Evolutionary conservation across 2,888 invertebrate species (phyloP).

Genomic region (Dastarcus helophoroides): DNA sequence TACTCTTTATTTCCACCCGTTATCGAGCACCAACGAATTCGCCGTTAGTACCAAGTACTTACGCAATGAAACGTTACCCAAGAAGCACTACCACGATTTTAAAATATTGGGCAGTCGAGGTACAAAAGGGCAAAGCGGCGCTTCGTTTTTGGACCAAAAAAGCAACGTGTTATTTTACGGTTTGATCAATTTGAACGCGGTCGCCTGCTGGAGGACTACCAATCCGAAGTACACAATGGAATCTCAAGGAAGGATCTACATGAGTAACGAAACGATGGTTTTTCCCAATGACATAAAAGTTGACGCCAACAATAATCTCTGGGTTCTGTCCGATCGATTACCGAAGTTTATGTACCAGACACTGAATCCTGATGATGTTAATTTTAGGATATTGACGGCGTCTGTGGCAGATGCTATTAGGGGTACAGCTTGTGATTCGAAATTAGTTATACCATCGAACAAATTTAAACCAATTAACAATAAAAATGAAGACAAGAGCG

Average conservation of each 20-base stretch:
- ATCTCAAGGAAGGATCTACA: conserved; percentile 60
- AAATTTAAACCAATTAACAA: conserved; percentile 12
- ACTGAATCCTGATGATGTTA: conserved; percentile 50
- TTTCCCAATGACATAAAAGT: conserved; percentile 72
- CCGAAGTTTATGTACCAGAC: conserved; percentile 59
- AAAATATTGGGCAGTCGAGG: conserved; percentile 58
- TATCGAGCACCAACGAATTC: conserved; percentile 67
- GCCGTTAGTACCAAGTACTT: conserved; percentile 58
- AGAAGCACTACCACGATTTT: conserved; percentile 51
- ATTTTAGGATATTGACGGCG: conserved; percentile 60
- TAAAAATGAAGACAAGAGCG: background rate
- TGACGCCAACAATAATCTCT: conserved; percentile 55
- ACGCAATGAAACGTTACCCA: conserved; percentile 41
- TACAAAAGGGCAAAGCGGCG: conserved; percentile 60
- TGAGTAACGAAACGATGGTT: conserved; percentile 59
- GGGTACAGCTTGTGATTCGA: conserved; percentile 59
- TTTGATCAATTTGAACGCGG: conserved; percentile 60
- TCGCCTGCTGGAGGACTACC: conserved; percentile 67
- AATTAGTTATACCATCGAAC: conserved; percentile 26
- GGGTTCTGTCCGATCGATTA: conserved; percentile 63
- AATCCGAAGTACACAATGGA: conserved; percentile 54
- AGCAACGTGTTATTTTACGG: conserved; percentile 66
- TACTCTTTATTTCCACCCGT: conserved; percentile 67
- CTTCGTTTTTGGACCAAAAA: conserved; percentile 57
- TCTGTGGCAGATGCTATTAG: conserved; percentile 57